Evolutionary conservation across 2,888 invertebrate species (phyloP), one percentile per base, ranked within the genome.

Genomic region (Eulithis prunata): DNA sequence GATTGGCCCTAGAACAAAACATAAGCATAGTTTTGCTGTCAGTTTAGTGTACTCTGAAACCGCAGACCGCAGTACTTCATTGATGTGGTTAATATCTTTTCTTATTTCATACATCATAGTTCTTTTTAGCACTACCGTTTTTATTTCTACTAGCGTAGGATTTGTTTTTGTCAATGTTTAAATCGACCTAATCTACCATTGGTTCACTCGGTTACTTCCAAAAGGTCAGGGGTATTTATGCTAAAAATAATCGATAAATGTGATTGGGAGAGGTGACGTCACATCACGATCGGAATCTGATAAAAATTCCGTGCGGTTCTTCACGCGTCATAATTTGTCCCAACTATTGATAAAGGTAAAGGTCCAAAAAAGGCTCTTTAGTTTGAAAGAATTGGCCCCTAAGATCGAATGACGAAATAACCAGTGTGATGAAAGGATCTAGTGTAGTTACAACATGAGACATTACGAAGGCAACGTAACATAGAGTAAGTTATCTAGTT

Each of bases 401-500:
- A 21, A 21, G 1, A 1, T 32, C 6, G 32, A 3, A 32, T 32
- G 6, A 6, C 6, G 32, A 32, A 32, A 21, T 21, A 32, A 32
- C 32, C 32, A 32, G 32, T 32, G 32, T 32, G 32, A 32, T 32
- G 32, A 32, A 32, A 5, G 3, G 32, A 41, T 41, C 41, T 41
- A 47, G 47, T 47, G 8, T 47, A 47, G 13, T 47, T 2, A 47
- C 14, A 8, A 47, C 14, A 45, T 32, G 47, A 47, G 47, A 47
- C 13, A 8, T 47, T 13, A 47, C 47, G 47, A 47, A 47, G 47
- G 47, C 47, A 47, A 47, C 47, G n/a, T 14, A 47, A 47, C 14
- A 14, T 14, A 47, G 13, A 45, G 3, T 45, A 45, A 45, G 45
- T 12, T 45, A 45, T 49, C 49, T 56, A 64, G 63, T 45, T 53